A percentile compares a stretch with the other conserved stretches of the same genome.
These are phyloP conservation scores for Periparus ater DNA, from an alignment of 2,797 vertebrate genomes.

Conservation along the genomic window DNA sequence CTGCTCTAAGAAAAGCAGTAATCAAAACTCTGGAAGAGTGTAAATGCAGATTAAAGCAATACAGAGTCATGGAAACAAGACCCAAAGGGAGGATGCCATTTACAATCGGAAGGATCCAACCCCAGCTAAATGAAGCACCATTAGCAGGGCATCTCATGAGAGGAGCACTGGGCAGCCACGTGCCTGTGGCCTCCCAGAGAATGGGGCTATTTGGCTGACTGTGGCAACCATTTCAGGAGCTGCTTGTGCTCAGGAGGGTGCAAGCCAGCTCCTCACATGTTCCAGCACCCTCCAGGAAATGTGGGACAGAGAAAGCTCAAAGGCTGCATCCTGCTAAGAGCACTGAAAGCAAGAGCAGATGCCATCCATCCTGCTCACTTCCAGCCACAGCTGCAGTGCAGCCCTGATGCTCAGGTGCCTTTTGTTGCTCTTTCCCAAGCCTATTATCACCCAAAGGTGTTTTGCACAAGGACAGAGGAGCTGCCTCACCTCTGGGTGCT, in stretches of 20 bases:
- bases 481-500: constrained; percentile 77
- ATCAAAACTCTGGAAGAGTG: neutral
- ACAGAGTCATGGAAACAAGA: no score
- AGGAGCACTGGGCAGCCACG: neutral
- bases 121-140: neutral
- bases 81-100: neutral
- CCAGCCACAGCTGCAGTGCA: neutral
- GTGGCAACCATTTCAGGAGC: neutral
- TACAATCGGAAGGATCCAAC: neutral
- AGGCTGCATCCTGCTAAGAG: neutral
- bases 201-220: neutral
- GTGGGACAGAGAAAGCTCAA: neutral
- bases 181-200: neutral
- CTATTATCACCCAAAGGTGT: neutral
- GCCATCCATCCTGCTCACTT: accelerated
- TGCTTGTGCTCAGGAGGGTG: neutral
- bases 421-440: neutral
- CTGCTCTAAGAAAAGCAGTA: neutral
- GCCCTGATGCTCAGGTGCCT: neutral
- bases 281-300: neutral
- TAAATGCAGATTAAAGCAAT: no score
- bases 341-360: accelerated
- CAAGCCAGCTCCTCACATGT: neutral
- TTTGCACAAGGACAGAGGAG: neutral
- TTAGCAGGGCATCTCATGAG: neutral